phyloP scores from a whole-genome alignment of 2,888 invertebrate genomes.

The Oeneis ivallda region DNA sequence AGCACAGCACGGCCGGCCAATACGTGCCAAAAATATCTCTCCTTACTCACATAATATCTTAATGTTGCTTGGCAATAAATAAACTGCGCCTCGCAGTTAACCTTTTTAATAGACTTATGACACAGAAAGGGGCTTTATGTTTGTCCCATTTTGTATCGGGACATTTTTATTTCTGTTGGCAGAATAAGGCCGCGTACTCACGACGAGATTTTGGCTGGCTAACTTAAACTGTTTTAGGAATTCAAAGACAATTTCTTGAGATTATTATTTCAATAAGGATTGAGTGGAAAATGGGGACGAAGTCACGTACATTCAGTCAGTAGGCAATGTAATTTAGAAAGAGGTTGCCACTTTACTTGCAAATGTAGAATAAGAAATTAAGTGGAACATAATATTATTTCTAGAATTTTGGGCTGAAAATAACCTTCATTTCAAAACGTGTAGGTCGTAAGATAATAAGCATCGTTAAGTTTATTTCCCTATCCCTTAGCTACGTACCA shows the following conservation, averaged over 20 bases:
- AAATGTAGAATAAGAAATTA: background rate
- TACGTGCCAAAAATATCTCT: conserved; percentile 38
- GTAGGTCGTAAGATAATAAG: background rate
- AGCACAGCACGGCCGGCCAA: conserved; percentile 24
- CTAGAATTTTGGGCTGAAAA: background rate
- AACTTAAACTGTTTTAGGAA: too few species aligned
- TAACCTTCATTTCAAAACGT: background rate
- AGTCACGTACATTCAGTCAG: too few species aligned
- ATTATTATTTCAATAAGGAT: too few species aligned
- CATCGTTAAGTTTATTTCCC: background rate
- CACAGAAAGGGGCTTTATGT: conserved; percentile 14
- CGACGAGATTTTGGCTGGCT: too few species aligned
- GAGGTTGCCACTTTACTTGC: conserved; percentile 1
- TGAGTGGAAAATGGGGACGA: too few species aligned
- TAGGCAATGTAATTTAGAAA: background rate
- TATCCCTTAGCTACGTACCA: background rate
- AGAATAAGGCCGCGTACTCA: background rate
- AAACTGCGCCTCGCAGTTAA: conserved; percentile 30
- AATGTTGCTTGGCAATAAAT: conserved; percentile 34
- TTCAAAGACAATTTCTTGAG: too few species aligned
- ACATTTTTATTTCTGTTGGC: conserved; percentile 6
- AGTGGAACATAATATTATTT: background rate
- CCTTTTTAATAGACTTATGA: conserved; percentile 32
- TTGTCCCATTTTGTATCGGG: conserved; percentile 17
- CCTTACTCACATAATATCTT: conserved; percentile 30